phyloP scores from a whole-genome alignment of 2,888 invertebrate genomes.

The Stenolophus ochropezus region DNA sequence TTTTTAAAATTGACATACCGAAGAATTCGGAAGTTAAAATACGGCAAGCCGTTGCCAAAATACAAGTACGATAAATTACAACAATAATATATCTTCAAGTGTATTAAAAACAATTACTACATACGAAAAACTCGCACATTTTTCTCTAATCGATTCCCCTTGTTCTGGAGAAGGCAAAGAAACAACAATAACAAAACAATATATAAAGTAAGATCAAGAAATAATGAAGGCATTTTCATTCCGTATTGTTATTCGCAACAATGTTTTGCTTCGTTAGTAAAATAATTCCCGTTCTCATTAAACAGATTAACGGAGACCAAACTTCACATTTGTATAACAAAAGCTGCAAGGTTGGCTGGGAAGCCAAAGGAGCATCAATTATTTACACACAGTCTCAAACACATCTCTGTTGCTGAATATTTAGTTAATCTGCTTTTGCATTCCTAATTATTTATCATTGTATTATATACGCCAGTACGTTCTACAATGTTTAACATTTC shows the following conservation, averaged over 20 bases:
- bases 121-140: no score
- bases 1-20: slow-evolving; percentile 38
- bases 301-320: no score
- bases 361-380: slow-evolving; percentile 23
- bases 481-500: no score
- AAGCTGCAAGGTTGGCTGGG: neutral
- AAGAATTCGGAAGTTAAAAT: slow-evolving; percentile 7
- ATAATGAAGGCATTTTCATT: no score
- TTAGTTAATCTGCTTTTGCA: neutral
- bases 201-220: no score
- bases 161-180: no score
- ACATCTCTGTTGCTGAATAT: neutral
- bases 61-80: neutral
- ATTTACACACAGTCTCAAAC: slow-evolving; percentile 1
- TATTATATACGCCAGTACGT: neutral
- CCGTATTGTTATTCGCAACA: no score
- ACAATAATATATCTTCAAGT: neutral
- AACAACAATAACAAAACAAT: no score
- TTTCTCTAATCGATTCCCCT: neutral
- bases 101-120: no score
- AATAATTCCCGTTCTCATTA: no score
- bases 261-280: no score
- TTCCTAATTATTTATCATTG: neutral
- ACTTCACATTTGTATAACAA: slow-evolving; percentile 2
- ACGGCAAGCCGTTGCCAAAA: neutral